Percentiles rank a stretch among this genome's conserved stretches.
Conservation (phyloP, 2,888 invertebrate species). For the Brachynemurus nebulosus region DNA sequence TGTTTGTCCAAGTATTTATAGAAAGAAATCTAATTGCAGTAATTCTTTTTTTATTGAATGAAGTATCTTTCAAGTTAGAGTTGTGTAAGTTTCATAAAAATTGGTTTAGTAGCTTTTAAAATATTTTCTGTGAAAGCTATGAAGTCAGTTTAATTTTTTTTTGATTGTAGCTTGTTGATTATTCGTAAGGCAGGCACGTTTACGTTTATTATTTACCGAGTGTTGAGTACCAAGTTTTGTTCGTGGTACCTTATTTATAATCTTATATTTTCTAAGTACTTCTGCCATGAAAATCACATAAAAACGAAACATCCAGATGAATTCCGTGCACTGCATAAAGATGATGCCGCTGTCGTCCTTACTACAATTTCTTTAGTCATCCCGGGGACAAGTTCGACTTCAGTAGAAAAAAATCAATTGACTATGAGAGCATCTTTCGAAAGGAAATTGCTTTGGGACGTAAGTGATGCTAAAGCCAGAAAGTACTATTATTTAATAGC, state of each 20-base stretch:
- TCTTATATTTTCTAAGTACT: constrained; percentile 16
- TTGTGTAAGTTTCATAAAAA: neutral
- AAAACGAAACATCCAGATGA: constrained; percentile 14
- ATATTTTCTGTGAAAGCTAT: neutral
- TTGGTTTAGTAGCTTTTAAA: neutral
- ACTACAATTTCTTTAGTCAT: constrained; percentile 11
- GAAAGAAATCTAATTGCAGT: too few relatives aligned
- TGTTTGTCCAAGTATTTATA: too few relatives aligned
- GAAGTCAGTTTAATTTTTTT: neutral
- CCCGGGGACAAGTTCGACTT: constrained; percentile 12
- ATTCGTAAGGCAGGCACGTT: too few relatives aligned
- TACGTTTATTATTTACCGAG: too few relatives aligned
- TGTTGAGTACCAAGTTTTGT: neutral
- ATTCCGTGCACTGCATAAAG: constrained; percentile 12
- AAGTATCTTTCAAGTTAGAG: neutral
- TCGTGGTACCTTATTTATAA: neutral
- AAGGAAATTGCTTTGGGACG: constrained; percentile 18
- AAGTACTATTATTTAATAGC: constrained; percentile 23
- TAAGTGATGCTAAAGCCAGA: constrained; percentile 21
- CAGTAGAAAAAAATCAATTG: constrained; percentile 10
- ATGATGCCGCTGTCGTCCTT: constrained; percentile 9
- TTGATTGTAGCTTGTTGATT: neutral
- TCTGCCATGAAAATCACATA: constrained; percentile 17
- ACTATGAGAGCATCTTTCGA: constrained; percentile 15
- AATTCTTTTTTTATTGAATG: neutral